Percentiles rank a stretch among this genome's conserved stretches.
These are phyloP conservation scores for Apolygus lucorum DNA, from an alignment of 1,140 invertebrate species.

Conservation along the genomic window DNA sequence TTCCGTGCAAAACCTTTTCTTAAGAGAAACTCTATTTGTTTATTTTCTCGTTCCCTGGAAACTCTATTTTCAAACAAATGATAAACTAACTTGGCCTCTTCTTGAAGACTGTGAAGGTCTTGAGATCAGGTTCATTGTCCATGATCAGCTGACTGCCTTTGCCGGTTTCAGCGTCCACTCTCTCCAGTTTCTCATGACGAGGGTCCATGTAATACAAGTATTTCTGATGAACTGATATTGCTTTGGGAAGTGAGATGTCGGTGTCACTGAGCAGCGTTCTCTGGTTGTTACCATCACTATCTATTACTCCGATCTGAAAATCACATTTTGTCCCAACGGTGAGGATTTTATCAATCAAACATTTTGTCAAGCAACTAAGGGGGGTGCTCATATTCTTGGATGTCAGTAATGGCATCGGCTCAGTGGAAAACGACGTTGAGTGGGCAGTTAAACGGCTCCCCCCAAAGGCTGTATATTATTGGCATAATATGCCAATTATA, in stretches of 20 bases:
- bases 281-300: conserved; percentile 60
- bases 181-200: conserved; percentile 77
- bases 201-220: conserved; percentile 84
- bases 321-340: too few species aligned
- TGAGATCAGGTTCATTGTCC: conserved; percentile 79
- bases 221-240: conserved; percentile 73
- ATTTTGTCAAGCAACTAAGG: too few species aligned
- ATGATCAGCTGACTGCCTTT: conserved; percentile 66
- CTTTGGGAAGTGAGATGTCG: conserved; percentile 63
- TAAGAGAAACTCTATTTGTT: too few species aligned
- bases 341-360: not conserved
- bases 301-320: conserved; percentile 55
- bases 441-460: not conserved
- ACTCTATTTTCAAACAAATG: not conserved
- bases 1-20: too few species aligned
- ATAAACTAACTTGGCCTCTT: conserved; percentile 56
- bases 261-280: conserved; percentile 55
- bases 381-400: too few species aligned
- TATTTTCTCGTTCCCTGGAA: not conserved
- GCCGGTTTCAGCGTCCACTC: conserved; percentile 74
- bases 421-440: too few species aligned
- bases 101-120: conserved; percentile 78
- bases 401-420: too few species aligned
- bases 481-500: too few species aligned
- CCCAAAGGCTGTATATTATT: not conserved